Evolutionary conservation across 2,888 invertebrate genomes (phyloP), one percentile per base, ranked within the genome.

Genomic region (Hipparchia sbordonii): DNA sequence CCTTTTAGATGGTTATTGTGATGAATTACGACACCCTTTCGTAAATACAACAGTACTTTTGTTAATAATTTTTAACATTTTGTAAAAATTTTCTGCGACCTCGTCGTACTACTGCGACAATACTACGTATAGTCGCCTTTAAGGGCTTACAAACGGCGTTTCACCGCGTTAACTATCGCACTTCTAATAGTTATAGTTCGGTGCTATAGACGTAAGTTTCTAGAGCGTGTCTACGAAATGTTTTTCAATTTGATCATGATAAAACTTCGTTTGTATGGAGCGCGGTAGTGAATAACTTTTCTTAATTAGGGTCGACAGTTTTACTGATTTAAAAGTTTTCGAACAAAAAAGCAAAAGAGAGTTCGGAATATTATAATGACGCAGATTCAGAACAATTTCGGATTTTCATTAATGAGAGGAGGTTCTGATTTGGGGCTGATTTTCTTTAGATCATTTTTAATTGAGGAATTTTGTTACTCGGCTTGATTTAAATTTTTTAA

Each of bases 251-350:
- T 56, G n/a, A 56, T n/a, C 12, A 13, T 10, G 3, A 12, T 12
- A 2, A n/a, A 56, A n/a, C 54, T 6, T 12, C 54, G 54, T 56
- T 56, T n/a, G 54, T n/a, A 4, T n/a, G 54, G 54, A n/a, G 1
- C 6, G 12, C n/a, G 12, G 4, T n/a, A 56, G 6, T 6, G 4
- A 4, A 39, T 39, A 39, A 39, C 2, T 39, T 39, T 39, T 39
- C 23, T 52, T 67, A 57, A 67, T 57, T 57, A 67, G 67, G 46
- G 67, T 56, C 67, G 7, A 67, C 45, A 57, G 56, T 56, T 56
- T 56, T 56, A 67, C 67, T 13, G 9, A 67, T 67, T 67, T 67
- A 57, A 67, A 67, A 67, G 57, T 67, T 67, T 67, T 56, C 46
- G 13, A 10, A 45, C 45, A 13, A 67, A 66, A 66, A 65, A 39